phyloP scores from a whole-genome alignment of 1,140 invertebrate genomes.

The Caenorhabditis elegans region WBcel235 BX284602.5:13239501-13240000 shows the following conservation, averaged over 20 bases:
- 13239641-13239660: conserved; percentile 11
- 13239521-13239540: not conserved
- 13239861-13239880: conserved; percentile 28
- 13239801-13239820: not conserved
- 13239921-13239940: conserved; percentile 26
- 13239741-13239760: not conserved
- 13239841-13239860: conserved; percentile 28
- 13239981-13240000: conserved; percentile 36
- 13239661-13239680: not conserved
- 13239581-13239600: not conserved
- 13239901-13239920: conserved; percentile 15
- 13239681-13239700: conserved; percentile 6
- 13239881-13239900: conserved; percentile 30
- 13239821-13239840: not conserved
- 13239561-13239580: not conserved
- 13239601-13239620: not conserved
- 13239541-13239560: not conserved
- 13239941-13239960: too few species aligned
- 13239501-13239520: not conserved
- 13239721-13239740: too few species aligned
- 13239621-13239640: not conserved
- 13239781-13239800: not conserved
- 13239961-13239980: conserved; percentile 34
- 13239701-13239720: not conserved
- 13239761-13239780: not conserved